A percentile compares a stretch with the other conserved stretches of the same genome.
Conservation (phyloP, 2,113 vertebrate genomes). For the Archilochus colubris region DNA sequence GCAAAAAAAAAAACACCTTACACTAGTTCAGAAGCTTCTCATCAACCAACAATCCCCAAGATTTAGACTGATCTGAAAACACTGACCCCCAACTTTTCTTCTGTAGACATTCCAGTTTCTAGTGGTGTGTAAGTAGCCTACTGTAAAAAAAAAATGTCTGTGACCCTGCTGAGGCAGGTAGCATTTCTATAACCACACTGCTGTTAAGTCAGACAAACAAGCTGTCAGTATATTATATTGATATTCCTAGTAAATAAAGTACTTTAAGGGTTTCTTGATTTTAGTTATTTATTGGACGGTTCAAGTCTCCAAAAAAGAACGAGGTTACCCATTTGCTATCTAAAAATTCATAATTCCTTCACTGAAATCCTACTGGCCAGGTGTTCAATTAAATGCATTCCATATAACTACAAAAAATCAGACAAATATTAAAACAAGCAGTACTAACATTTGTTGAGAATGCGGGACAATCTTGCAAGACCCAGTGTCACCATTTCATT, state of each 20-base stretch:
- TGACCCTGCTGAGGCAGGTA: background rate
- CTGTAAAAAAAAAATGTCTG: background rate
- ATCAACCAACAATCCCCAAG: background rate
- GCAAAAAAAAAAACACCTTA: background rate
- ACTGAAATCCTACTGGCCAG: background rate
- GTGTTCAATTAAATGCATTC: background rate
- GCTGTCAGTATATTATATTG: background rate
- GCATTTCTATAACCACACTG: background rate
- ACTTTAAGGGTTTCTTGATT: background rate
- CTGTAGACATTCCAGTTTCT: background rate
- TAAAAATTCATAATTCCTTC: background rate
- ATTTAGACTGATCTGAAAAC: background rate
- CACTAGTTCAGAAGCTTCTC: background rate
- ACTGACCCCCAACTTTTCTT: background rate
- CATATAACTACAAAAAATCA: background rate
- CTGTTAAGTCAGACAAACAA: background rate
- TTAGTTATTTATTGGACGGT: background rate
- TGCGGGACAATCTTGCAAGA: background rate
- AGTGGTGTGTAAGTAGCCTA: background rate
- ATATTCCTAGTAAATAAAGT: background rate
- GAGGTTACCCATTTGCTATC: background rate
- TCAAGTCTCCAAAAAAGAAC: background rate
- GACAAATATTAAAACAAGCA: background rate
- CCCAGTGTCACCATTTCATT: background rate
- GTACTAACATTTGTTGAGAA: background rate